Evolutionary conservation across 2,797 vertebrate genomes (phyloP), one percentile per base, ranked within the genome.

Genomic region (Hyperoplus lanceolatus): DNA sequence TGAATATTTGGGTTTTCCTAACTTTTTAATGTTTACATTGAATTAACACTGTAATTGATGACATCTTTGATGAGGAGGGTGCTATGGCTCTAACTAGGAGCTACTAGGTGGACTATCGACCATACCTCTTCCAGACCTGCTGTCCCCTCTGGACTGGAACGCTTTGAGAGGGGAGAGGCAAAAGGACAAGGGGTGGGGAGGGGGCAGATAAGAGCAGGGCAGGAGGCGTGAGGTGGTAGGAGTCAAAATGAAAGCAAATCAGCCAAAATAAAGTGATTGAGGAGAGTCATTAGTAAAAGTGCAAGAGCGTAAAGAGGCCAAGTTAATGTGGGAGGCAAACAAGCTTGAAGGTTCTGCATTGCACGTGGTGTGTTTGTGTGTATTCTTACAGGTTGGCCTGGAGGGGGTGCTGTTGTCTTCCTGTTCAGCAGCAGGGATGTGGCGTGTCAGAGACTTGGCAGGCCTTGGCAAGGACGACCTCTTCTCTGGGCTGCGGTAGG

Each of bases 391-490:
- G 48, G 97, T 97, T 16, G 97, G 97, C 89, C 97, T 94, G 85
- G 95, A 92, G 56, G 93, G 95, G 83, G 96, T 93, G 65, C 96
- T 96, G 81, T 93, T 95, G 83, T 97, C 97, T 3, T 98, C 97
- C 69, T 97, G 95, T 76, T 98, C 97, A 58, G 95, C 90, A 58
- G 96, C 95, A 73, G 96, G 96, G 15, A 96, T 96, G 84, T 97
- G 94, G 79, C 97, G 96, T 18, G 97, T 97, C 81, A 97, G 95
- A 72, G 97, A 97, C 8, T 97, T 97, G 69, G 97, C 97, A 10
- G 97, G 97, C 93, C 97, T 95, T 0, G 97, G 97, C 42, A 98
- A 95, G 68, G 97, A 97, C 4, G 97, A 98, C 72, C 97, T 97
- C 87, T 98, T 98, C 91, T 98, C 97, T 0, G 97, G 97, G 85